Conservation (phyloP, 2,888 invertebrate species). For the Morpho helenor region DNA sequence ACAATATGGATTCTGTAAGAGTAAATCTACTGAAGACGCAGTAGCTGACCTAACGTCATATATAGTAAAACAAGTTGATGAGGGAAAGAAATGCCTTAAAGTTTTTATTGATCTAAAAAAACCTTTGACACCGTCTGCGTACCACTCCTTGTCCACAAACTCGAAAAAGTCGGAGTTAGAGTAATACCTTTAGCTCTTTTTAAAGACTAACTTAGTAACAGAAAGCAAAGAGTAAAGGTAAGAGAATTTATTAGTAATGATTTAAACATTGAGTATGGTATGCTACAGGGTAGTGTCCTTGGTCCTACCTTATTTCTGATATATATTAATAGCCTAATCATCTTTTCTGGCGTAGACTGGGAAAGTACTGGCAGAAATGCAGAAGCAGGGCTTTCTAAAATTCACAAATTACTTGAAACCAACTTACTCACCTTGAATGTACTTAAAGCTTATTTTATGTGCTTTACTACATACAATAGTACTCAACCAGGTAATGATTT, state of each 20-base stretch:
- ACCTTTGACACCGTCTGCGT: constrained; percentile 6
- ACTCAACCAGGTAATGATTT: constrained; percentile 2
- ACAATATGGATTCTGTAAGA: constrained; percentile 12
- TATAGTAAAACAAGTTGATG: constrained; percentile 6
- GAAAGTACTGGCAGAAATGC: neutral
- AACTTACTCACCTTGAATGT: constrained; percentile 9
- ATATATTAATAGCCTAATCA: neutral
- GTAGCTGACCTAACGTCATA: neutral
- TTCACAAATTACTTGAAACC: constrained; percentile 7
- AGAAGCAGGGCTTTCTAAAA: constrained; percentile 6
- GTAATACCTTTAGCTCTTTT: too few relatives aligned
- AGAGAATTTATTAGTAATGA: too few relatives aligned
- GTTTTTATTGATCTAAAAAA: constrained; percentile 10
- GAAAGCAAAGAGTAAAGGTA: too few relatives aligned
- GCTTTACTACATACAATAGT: neutral
- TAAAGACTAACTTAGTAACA: too few relatives aligned
- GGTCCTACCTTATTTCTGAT: too few relatives aligned
- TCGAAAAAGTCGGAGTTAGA: neutral
- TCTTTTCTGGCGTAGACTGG: constrained; percentile 8
- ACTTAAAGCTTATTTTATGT: constrained; percentile 1
- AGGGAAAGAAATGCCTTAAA: constrained; percentile 2
- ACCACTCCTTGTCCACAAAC: neutral
- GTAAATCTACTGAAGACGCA: constrained; percentile 13
- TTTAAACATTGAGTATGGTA: neutral
- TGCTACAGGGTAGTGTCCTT: neutral